A percentile compares a stretch with the other conserved stretches of the same genome.
phyloP scores from a whole-genome alignment of 2,888 invertebrate genomes.

The Orchestes rusci region DNA sequence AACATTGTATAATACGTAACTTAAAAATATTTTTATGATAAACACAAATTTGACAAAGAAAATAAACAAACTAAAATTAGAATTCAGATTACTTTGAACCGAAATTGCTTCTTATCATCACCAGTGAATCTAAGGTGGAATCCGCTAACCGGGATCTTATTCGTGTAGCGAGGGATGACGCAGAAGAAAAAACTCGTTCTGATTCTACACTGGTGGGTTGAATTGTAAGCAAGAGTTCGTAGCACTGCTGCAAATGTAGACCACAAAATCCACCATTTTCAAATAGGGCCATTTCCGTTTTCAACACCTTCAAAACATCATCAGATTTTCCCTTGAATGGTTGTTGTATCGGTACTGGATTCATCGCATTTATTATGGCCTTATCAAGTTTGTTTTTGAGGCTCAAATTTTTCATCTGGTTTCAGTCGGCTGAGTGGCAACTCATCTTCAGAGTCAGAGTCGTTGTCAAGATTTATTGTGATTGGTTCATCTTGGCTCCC shows the following conservation, averaged over 20 bases:
- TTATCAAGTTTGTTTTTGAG: conserved; percentile 5
- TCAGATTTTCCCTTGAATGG: neutral
- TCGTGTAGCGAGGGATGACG: neutral
- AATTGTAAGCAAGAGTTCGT: conserved; percentile 3
- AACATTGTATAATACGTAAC: conserved; percentile 8
- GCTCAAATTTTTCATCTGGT: neutral
- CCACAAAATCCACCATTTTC: conserved; percentile 9
- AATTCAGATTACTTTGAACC: conserved; percentile 3
- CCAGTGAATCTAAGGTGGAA: conserved; percentile 1
- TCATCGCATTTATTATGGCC: conserved; percentile 1
- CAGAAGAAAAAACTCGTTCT: conserved; percentile 7
- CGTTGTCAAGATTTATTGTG: neutral
- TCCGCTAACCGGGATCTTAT: conserved; percentile 2
- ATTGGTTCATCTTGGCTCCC: neutral
- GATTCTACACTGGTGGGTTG: conserved; percentile 9
- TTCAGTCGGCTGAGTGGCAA: neutral
- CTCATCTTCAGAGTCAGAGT: neutral
- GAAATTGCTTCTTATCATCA: conserved; percentile 4
- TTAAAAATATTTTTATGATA: conserved; percentile 4
- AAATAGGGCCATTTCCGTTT: conserved; percentile 6
- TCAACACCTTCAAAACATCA: neutral
- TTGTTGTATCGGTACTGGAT: neutral
- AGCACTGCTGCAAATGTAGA: conserved; percentile 7
- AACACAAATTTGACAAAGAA: conserved; percentile 5
- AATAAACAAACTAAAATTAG: conserved; percentile 6